Conservation (phyloP, 2,888 invertebrate genomes). For the Caenorhabditis sp. region DNA sequence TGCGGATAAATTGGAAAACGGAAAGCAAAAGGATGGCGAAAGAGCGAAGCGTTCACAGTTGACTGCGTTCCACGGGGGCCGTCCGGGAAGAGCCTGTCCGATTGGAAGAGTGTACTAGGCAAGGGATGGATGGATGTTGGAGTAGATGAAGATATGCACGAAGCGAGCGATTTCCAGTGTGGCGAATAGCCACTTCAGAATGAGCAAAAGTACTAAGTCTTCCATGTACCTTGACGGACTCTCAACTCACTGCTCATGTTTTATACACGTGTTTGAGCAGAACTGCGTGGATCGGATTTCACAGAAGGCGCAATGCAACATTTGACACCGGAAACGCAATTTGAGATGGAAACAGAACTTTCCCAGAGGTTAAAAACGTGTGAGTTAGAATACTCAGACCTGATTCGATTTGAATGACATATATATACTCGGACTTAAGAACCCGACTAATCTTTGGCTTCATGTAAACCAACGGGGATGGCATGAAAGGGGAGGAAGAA, state of each 20-base stretch:
- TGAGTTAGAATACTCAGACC: not conserved
- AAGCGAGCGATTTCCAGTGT: not conserved
- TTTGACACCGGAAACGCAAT: constrained; percentile 22
- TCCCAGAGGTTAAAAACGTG: not conserved
- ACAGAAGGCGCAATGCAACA: constrained; percentile 2
- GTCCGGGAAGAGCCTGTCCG: not conserved
- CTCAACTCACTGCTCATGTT: constrained; percentile 21
- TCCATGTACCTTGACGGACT: constrained; percentile 17
- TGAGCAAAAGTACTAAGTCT: constrained; percentile 26
- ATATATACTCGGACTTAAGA: too few relatives aligned
- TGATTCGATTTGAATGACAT: too few relatives aligned
- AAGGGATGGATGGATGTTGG: not conserved
- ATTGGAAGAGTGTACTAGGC: constrained; percentile 10
- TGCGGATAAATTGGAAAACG: constrained; percentile 8
- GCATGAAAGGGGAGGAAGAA: constrained; percentile 1
- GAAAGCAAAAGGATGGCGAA: not conserved
- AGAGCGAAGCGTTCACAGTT: constrained; percentile 1
- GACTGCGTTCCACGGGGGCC: constrained; percentile 9
- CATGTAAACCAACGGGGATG: too few relatives aligned
- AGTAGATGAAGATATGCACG: too few relatives aligned
- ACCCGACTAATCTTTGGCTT: too few relatives aligned
- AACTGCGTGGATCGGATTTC: constrained; percentile 19
- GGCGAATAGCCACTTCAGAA: constrained; percentile 25
- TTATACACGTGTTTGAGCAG: constrained; percentile 22
- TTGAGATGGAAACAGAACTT: not conserved